Conservation (phyloP, 2,113 vertebrate genomes). For the Cardinalis cardinalis region DNA sequence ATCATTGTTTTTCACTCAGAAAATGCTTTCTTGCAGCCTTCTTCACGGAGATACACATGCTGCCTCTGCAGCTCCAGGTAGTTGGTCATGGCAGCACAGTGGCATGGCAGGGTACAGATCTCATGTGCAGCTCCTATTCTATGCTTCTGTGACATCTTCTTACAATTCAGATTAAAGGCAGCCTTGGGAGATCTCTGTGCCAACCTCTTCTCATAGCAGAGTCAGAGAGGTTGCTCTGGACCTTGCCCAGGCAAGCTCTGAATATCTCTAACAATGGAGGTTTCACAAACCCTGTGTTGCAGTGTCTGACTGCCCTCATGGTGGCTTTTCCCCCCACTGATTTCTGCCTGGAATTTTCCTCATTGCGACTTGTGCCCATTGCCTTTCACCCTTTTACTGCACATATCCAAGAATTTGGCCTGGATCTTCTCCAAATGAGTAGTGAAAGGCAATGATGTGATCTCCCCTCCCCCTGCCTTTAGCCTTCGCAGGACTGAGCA, state of each 20-base stretch:
- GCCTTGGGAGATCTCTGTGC: not conserved
- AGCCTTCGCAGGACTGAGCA: not conserved
- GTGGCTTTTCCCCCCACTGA: not conserved
- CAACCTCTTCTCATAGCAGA: not conserved
- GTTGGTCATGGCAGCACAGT: rapidly evolving
- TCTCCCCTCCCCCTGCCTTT: not conserved
- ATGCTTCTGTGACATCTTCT: not conserved
- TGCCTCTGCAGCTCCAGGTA: not conserved
- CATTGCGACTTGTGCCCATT: not conserved
- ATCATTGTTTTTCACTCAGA: not conserved
- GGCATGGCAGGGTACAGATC: not conserved
- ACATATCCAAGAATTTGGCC: rapidly evolving
- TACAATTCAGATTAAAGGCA: not conserved
- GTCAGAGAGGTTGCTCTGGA: not conserved
- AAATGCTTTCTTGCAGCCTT: not conserved
- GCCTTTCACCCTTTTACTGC: not conserved
- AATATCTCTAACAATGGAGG: not conserved
- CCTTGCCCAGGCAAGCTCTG: not conserved
- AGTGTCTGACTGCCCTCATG: not conserved
- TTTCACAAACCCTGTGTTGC: not conserved
- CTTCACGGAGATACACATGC: not conserved
- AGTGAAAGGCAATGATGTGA: not conserved
- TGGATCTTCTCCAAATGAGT: not conserved
- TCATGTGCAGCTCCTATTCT: not conserved
- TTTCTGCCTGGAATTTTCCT: not conserved